Evolutionary conservation across 2,113 vertebrate genomes (phyloP), one percentile per base, ranked within the genome.

Genomic region (Boulengeromyrus knoepffleri): DNA sequence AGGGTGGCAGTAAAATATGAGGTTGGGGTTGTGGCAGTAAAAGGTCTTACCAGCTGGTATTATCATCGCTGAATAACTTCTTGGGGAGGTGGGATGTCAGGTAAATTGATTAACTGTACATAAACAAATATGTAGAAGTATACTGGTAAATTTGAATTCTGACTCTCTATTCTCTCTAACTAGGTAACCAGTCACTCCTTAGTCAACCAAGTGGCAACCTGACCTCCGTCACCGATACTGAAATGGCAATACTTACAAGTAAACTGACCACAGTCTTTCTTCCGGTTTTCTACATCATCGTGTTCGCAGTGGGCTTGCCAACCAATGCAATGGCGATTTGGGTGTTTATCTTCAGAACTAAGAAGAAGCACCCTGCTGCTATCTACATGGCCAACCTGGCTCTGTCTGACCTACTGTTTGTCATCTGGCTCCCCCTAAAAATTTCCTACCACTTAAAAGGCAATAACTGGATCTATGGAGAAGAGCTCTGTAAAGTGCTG

Each of bases 331-430:
- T 98, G 94, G 97, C 97, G 0, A 90, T 98, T 47, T 99, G 97
- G 97, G 97, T 99, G 4, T 99, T 99, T 88, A 94, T 98, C 66
- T 98, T 97, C 94, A 94, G 98, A 87, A 97, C 97, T 10, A 98
- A 97, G 93, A 98, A 96, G 88, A 97, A 97, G 84, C 96, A 98
- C 92, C 96, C 97, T 0, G 93, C 97, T 0, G 93, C 97, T 21
- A 97, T 98, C 92, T 98, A 96, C 93, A 98, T 99, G 98, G 97
- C 96, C 91, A 98, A 98, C 88, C 93, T 99, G 93, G 98, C 98
- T 1, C 58, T 99, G 91, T 96, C 98, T 0, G 62, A 66, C 93
- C 95, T 99, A 86, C 95, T 99, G 0, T 99, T 98, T 27, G 94
- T 99, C 46, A 91, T 99, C 89, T 99, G 97, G 98, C 94, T 97